These are phyloP conservation scores for Ailurus styani DNA, from an alignment of 2,113 vertebrate species.

Conservation along the genomic window DNA sequence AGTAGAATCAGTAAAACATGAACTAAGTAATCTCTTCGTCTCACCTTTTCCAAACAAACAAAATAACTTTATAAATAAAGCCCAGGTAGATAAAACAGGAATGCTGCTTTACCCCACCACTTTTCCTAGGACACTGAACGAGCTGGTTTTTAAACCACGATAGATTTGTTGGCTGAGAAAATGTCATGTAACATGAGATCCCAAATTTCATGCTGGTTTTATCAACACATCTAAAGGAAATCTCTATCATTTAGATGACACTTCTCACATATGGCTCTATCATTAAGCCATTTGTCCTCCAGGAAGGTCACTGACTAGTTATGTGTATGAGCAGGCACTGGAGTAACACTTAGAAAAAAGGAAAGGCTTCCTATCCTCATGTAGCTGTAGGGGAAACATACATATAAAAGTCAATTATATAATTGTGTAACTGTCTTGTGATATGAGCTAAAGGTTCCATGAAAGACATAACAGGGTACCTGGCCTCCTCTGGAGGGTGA, in stretches of 20 bases:
- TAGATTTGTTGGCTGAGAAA: background rate
- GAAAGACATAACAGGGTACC: background rate
- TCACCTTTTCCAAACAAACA: constrained; percentile 2
- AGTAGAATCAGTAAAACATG: background rate
- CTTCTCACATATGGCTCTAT: background rate
- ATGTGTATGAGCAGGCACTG: background rate
- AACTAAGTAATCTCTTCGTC: background rate
- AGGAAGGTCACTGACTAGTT: background rate
- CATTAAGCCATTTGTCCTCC: background rate
- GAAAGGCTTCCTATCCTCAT: background rate
- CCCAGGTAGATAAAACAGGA: background rate
- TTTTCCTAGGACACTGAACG: background rate
- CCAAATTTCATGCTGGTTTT: background rate
- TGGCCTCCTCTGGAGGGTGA: background rate
- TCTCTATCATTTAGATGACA: background rate
- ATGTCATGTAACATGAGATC: background rate
- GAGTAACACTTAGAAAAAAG: background rate
- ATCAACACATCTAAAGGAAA: background rate
- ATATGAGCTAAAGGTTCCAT: background rate
- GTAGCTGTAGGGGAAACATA: background rate
- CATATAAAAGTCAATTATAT: background rate
- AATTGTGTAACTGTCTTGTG: background rate
- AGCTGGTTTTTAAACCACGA: background rate
- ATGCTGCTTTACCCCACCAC: background rate
- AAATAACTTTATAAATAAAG: background rate